A percentile compares a stretch with the other conserved stretches of the same genome.
Evolutionary conservation across 1,140 invertebrate species (phyloP).

Genomic region (Nephila pilipes): DNA sequence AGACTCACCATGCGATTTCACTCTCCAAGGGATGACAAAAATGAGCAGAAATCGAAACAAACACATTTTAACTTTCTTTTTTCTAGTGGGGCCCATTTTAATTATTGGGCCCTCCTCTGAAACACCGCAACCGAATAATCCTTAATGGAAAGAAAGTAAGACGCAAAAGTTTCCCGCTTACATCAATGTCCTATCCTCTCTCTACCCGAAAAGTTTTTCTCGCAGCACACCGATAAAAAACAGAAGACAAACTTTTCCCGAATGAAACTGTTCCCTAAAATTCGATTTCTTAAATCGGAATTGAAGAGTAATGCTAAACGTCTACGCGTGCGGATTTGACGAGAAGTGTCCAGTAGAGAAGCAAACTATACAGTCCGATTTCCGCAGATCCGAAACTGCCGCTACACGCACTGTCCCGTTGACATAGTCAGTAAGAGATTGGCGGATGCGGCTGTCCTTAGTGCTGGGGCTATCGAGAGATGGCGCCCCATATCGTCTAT

Average conservation of each 20-base stretch:
- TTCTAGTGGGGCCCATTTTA: conserved; percentile 55
- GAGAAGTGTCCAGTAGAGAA: conserved; percentile 33
- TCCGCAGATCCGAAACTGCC: conserved; percentile 63
- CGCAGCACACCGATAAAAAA: not conserved
- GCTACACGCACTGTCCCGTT: conserved; percentile 62
- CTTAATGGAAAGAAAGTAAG: conserved; percentile 17
- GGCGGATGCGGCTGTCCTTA: conserved; percentile 35
- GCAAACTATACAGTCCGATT: conserved; percentile 35
- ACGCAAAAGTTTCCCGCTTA: conserved; percentile 15
- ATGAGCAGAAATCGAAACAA: conserved; percentile 62
- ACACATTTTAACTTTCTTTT: conserved; percentile 69
- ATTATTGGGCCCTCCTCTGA: not conserved
- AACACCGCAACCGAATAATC: conserved; percentile 46
- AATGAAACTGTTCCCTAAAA: not conserved
- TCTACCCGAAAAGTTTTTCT: not conserved
- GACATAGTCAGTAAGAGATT: conserved; percentile 64
- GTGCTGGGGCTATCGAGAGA: conserved; percentile 30
- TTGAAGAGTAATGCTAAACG: not conserved
- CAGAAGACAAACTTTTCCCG: not conserved
- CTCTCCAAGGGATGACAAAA: conserved; percentile 49
- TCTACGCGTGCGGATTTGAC: not conserved
- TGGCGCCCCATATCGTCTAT: conserved; percentile 47
- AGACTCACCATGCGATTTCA: conserved; percentile 65
- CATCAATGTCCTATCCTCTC: conserved; percentile 9
- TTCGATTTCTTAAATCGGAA: not conserved